Base-by-base conservation (phyloP, 2,113 vertebrate genomes). In the Semicossyphus pulcher region DNA sequence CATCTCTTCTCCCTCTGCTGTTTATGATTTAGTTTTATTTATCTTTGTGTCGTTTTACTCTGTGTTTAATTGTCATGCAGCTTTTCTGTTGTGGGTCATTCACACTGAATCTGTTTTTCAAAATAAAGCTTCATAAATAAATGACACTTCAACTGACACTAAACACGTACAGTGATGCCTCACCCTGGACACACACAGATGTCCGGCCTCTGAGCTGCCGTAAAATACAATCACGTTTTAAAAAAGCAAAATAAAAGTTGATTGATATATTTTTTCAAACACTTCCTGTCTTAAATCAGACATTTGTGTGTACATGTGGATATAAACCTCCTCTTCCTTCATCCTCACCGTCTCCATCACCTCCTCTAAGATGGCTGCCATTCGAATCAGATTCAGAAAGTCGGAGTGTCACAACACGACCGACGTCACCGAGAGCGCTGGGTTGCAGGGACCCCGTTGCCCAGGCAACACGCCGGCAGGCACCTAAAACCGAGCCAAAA, bases 401-500 rank as follows among this genome's bases (percentile, higher is more conserved):
- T 83, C 75, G 48, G 49, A 64, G 70, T 3, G 15, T 11, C 29
- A 20, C 41, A 66, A 61, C 29, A 15, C 36, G 60, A 18, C 62
- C 64, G 2, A 16, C 66, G 44, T 60, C 78, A 53, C 68, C 44
- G 29, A 68, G 60, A 29, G 18, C 42, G 18, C 42, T 21, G 39
- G 59, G 83, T 84, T 32, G 44, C 60, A 26, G 71, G 63, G 72
- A 72, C 53, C 59, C 20, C 23, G 83, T 86, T 72, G 65, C 76
- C 54, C 3, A 36, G 85, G 85, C 79, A 83, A 90, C 79, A 2
- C 21, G 62, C 86, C 83, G 60, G 65, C 86, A 90, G 89, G 85
- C 88, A 65, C 66, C 83, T 11, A n/a, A 44, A 78, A 57, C 62
- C 2, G 11, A 70, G 86, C 89, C 89, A 84, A 90, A 88, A 79